Conservation (phyloP, 2,113 vertebrate genomes). For the Melozone crissalis region DNA sequence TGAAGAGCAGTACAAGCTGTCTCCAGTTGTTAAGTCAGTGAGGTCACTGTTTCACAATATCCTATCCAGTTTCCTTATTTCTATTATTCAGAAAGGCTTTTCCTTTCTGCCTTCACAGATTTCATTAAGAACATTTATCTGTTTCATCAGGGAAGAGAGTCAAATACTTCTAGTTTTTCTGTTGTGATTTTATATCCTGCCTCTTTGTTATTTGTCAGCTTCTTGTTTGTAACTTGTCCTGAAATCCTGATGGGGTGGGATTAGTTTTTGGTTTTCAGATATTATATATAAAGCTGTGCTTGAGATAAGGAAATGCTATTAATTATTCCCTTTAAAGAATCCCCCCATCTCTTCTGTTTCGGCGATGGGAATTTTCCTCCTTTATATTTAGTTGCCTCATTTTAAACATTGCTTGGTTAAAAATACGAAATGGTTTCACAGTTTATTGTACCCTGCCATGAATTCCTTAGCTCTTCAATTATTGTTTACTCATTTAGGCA, state of each 20-base stretch:
- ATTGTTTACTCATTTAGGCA: not conserved
- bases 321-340: not conserved
- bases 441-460: not conserved
- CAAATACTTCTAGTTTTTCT: slow-evolving; percentile 10
- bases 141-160: slow-evolving; percentile 29
- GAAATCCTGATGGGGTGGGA: not conserved
- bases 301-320: not conserved
- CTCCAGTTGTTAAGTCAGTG: not conserved
- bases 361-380: not conserved
- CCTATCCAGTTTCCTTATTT: slow-evolving; percentile 15
- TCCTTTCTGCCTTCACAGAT: not conserved
- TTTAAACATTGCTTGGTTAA: not conserved
- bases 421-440: not conserved
- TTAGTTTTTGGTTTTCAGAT: not conserved
- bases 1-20: not conserved
- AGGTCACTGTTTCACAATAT: slow-evolving; percentile 24
- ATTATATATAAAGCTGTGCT: not conserved
- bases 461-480: not conserved
- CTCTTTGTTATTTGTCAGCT: not conserved
- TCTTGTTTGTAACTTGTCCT: not conserved
- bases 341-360: not conserved
- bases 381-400: not conserved
- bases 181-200: not conserved
- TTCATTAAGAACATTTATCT: slow-evolving; percentile 1
- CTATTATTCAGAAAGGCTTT: slow-evolving; percentile 13